Evolutionary conservation across 2,888 invertebrate genomes (phyloP), one percentile per base, ranked within the genome.

Genomic region (Sinhomidia bicolor): DNA sequence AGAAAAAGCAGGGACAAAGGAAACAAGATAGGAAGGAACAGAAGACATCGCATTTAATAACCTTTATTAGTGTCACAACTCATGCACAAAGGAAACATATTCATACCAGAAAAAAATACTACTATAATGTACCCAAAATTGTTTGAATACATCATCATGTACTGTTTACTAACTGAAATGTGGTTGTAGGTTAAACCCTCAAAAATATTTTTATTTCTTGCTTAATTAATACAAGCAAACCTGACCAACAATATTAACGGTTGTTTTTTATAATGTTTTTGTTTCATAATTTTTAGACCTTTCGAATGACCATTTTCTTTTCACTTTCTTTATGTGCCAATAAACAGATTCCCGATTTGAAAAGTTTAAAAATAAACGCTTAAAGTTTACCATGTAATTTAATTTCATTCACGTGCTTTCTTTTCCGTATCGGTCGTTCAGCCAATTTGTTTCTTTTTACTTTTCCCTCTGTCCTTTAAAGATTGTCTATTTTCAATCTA

Each of bases 21-120:
- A 14, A 82, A 41, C 29, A 54, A 10, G 14, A 29, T 29, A 32
- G 23, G 20, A 74, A 65, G 41, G 78, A 76, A 60, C 32, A 76
- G 44, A 62, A 62, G 26, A 62, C 7, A 44, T 78, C 47, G 26
- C 78, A 83, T 74, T 74, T 78, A 85, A 85, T 76, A 85, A 62
- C 85, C 84, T 78, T 85, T 85, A 85, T 85, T 76, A 76, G 29
- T 85, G 12, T 62, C 85, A 76, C 62, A 78, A 83, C 71, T 71
- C 83, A 83, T 57, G 74, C 74, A 71, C 54, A 74, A 83, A 74
- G 83, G 74, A 60, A 74, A 83, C 74, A 82, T 83, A 83, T 83
- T 83, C 83, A 71, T 78, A 51, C 47, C 74, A 47, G 51, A 29
- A 20, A 10, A n/a, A 51, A n/a, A 51, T 9, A 7, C 41, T 54